Percentiles rank a stretch among this genome's conserved stretches.
These are phyloP conservation scores for Scophthalmus maximus DNA, from an alignment of 2,113 vertebrate species.

Conservation along the genomic window DNA sequence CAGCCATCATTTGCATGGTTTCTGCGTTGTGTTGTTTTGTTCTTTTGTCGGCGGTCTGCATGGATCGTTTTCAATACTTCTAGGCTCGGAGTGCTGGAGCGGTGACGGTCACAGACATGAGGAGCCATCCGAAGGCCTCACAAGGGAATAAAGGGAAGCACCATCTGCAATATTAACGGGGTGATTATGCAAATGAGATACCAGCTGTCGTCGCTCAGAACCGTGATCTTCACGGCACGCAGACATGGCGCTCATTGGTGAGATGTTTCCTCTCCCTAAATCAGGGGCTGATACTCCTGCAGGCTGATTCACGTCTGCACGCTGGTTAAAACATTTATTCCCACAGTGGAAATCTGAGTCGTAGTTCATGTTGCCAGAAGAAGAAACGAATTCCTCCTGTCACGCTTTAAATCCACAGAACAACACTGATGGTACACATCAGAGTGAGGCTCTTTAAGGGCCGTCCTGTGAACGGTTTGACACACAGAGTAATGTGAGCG, in stretches of 20 bases:
- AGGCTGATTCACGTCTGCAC: conserved; percentile 5
- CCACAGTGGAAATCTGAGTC: conserved; percentile 10
- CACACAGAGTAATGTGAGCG: not conserved
- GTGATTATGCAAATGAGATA: conserved; percentile 51
- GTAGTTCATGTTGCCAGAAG: conserved; percentile 29
- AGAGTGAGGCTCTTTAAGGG: not conserved
- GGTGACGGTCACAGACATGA: conserved; percentile 15
- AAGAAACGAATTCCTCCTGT: conserved; percentile 12
- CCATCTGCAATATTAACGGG: conserved; percentile 46
- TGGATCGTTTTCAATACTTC: conserved; percentile 32
- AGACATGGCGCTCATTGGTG: conserved; percentile 28
- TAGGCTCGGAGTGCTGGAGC: not conserved
- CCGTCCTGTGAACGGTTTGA: not conserved
- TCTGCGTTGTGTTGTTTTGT: conserved; percentile 11
- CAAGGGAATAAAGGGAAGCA: conserved; percentile 41
- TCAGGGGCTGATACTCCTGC: conserved; percentile 4
- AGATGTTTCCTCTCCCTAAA: conserved; percentile 24
- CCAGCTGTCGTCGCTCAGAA: conserved; percentile 42
- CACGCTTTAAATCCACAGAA: conserved; percentile 27
- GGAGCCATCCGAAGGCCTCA: conserved; percentile 26
- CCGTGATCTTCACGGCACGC: conserved; percentile 14
- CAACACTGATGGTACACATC: not conserved
- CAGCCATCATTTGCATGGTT: conserved; percentile 14
- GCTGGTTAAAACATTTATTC: conserved; percentile 17
- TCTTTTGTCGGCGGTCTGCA: conserved; percentile 2